phyloP scores from a whole-genome alignment of 2,113 vertebrate species.

The Dromiciops gliroides region DNA sequence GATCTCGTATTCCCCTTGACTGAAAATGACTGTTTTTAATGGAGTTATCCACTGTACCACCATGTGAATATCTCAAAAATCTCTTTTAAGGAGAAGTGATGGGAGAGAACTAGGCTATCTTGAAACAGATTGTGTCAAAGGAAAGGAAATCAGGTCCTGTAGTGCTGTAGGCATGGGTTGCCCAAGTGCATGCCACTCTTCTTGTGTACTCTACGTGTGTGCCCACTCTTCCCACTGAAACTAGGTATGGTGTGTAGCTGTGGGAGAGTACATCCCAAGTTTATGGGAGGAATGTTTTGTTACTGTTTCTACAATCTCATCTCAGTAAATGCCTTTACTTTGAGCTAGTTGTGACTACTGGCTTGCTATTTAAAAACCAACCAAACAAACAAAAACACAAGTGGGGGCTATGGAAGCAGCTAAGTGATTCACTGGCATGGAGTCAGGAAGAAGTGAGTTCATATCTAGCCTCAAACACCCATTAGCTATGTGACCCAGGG shows the following conservation, averaged over 20 bases:
- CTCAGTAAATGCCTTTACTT: neutral
- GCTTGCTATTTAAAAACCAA: neutral
- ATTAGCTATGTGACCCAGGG: neutral
- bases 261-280: neutral
- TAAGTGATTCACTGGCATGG: neutral
- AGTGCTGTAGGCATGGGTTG: neutral
- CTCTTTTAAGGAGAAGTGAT: neutral
- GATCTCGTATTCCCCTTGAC: neutral
- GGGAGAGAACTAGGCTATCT: neutral
- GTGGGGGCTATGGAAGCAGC: neutral
- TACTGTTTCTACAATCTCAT: neutral
- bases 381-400: too few species aligned
- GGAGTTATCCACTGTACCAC: neutral
- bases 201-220: too few species aligned
- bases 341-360: neutral
- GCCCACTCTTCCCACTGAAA: neutral
- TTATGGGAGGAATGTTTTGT: neutral
- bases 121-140: neutral
- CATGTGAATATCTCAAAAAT: neutral
- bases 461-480: neutral
- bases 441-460: neutral
- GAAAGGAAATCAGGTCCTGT: neutral
- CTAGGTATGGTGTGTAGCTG: neutral
- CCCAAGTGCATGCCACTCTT: too few species aligned
- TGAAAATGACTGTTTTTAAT: neutral